Base-by-base conservation (phyloP, 2,113 vertebrate genomes). In the Cebus imitator region DNA sequence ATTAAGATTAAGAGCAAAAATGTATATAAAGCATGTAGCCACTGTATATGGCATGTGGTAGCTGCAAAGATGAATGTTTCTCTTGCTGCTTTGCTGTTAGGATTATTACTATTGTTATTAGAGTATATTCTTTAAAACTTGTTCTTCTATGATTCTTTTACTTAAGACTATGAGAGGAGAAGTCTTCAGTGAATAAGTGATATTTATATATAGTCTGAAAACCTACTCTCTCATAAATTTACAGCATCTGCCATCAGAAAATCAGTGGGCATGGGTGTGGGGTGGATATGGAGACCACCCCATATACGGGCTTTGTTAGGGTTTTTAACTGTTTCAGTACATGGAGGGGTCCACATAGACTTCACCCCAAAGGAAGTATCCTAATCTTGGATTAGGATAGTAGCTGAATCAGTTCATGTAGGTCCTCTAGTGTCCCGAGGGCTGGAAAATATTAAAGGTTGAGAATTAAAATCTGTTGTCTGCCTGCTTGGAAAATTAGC, bases 401-500 rank as follows among this genome's bases (percentile, higher is more conserved):
- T 30, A 83, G 11, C 12, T 10, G 12, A 85, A 85, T 80, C 64
- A 66, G 43, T 14, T 87, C n/a, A 21, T 23, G 1, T 48, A 90
- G 73, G 45, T 86, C 64, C 21, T 84, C n/a, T n/a, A 84, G 2
- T 72, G 57, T 40, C 81, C 66, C 57, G 78, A 94, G 79, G 84
- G 68, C 82, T 95, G 21, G 35, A 95, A 48, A 93, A 94, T 93
- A 92, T 97, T 92, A 95, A 96, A 95, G 45, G 10, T 17, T 92
- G 87, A 58, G 70, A 95, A 95, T 86, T 85, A 96, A 97, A 92
- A 87, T 78, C 50, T 79, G 52, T 96, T 61, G 52, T 27, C 61
- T 96, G 57, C 43, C 58, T 93, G 32, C 25, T 68, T 93, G 78
- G 72, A 78, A 96, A 97, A 97, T 97, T 96, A 96, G 94, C 84